Evolutionary conservation across 2,113 vertebrate species (phyloP), one percentile per base, ranked within the genome.

Genomic region (Pelecanus crispus): DNA sequence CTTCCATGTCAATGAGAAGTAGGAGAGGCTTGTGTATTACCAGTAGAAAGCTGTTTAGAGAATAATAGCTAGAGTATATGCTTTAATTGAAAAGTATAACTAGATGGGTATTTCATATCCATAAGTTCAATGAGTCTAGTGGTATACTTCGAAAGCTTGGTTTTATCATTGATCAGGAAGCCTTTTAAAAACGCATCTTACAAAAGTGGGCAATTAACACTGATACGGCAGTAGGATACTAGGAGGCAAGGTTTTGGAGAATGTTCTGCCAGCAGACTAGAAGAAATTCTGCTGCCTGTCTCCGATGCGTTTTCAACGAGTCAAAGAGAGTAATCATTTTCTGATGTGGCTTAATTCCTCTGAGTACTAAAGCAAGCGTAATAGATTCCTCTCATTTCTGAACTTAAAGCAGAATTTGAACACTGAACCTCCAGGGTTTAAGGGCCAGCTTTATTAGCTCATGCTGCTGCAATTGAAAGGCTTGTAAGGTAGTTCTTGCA

Each of bases 401-500:
- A 78, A 67, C 38, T 83, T 71, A 59, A 92, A 92, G 68, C 67
- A 45, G 74, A 70, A 13, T 92, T 93, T 74, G 75, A 95, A 74
- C 55, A 8, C 63, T 89, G 55, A 86, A 83, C 58, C 38, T 83
- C 38, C 59, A 70, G 49, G 66, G 71, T 95, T 95, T 94, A 88
- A 87, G 63, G 40, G 32, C 70, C 3, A 21, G 45, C 75, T 94
- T 91, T 88, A 86, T 87, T 95, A 75, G 61, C 88, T 96, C 86
- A 91, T 94, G 65, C 95, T 94, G 62, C 71, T 91, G 59, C 56
- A 74, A 29, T 36, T 94, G 92, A 92, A 95, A 93, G 62, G 78
- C 93, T 90, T 92, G 36, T 72, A 90, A 94, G 90, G 71, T 95
- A 96, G 68, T 86, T 88, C 71, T 74, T 88, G 59, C 79, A 86